Evolutionary conservation across 2,113 vertebrate species (phyloP), one percentile per base, ranked within the genome.

Genomic region (Cromileptes altivelis): DNA sequence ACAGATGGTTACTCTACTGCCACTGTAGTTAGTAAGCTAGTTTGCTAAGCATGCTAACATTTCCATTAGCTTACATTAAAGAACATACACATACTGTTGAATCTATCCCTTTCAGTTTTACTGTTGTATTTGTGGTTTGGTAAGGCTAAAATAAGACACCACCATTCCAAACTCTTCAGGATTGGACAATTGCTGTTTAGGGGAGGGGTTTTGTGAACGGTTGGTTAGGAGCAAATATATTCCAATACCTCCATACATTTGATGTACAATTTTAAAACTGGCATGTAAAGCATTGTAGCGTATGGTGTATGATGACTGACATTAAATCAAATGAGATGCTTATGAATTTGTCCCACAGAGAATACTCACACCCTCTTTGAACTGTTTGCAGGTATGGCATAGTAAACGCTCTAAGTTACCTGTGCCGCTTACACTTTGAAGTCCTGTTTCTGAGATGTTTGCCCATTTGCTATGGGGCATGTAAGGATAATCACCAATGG

Each of bases 361-460:
- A 88, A 85, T 91, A 97, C 97, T 98, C 96, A 98, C 96, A 95
- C 95, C 93, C 93, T 97, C 95, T 99, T 97, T 99, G 96, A 97
- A 97, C 97, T 97, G 93, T 99, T 99, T 95, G 96, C 98, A 99
- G 98, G 98, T 99, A 96, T 96, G 96, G 97, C 98, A 96, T 99
- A 99, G 97, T 97, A 97, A 91, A 96, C 97, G 95, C 96, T 97
- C 95, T 98, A 97, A 96, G 97, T 97, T 96, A 90, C 94, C 97
- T 97, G 96, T 95, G 96, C 96, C 97, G 94, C 96, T 99, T 97
- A 96, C 96, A 97, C 96, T 97, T 97, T 98, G 97, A 98, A 96
- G 96, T 95, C 97, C 97, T 95, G 97, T 97, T 97, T 97, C 97
- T 98, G 97, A 98, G 97, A 97, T 97, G 96, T 98, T 97, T 97